Evolutionary conservation across 2,797 vertebrate species (phyloP).

Genomic region (Pygocentrus nattereri): DNA sequence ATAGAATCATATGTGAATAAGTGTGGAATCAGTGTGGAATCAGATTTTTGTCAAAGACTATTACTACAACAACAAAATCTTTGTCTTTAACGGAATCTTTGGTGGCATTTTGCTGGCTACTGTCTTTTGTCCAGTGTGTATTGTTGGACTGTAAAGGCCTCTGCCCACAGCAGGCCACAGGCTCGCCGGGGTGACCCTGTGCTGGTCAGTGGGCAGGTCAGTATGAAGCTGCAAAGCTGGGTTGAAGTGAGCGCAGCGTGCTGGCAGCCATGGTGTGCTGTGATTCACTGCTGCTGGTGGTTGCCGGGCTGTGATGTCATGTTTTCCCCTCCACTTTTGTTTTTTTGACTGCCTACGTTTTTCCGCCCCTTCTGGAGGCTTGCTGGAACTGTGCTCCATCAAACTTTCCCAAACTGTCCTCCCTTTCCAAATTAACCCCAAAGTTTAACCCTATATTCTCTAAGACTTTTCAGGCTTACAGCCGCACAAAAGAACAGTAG

Average conservation of each 20-base stretch:
- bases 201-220: constrained; percentile 28
- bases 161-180: constrained; percentile 37
- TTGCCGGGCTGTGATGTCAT: constrained; percentile 74
- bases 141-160: constrained; percentile 35
- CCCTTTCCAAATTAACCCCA: neutral
- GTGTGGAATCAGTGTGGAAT: no score
- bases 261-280: constrained; percentile 56
- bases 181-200: constrained; percentile 6
- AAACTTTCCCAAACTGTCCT: constrained; percentile 29
- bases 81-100: constrained; percentile 38
- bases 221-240: constrained; percentile 16
- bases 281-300: constrained; percentile 75
- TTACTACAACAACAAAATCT: constrained; percentile 29
- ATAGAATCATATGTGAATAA: no score
- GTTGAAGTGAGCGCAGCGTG: constrained; percentile 24
- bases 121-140: constrained; percentile 48
- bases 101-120: constrained; percentile 43
- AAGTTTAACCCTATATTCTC: neutral
- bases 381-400: constrained; percentile 45
- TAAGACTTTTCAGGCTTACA: no score
- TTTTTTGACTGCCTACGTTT: constrained; percentile 58
- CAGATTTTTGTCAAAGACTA: no score
- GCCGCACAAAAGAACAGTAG: no score
- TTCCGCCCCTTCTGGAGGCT: constrained; percentile 61
- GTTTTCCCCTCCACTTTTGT: constrained; percentile 67